These are phyloP conservation scores for Parauchenoglanis ngamensis DNA, from an alignment of 2,797 vertebrate species.

Conservation along the genomic window DNA sequence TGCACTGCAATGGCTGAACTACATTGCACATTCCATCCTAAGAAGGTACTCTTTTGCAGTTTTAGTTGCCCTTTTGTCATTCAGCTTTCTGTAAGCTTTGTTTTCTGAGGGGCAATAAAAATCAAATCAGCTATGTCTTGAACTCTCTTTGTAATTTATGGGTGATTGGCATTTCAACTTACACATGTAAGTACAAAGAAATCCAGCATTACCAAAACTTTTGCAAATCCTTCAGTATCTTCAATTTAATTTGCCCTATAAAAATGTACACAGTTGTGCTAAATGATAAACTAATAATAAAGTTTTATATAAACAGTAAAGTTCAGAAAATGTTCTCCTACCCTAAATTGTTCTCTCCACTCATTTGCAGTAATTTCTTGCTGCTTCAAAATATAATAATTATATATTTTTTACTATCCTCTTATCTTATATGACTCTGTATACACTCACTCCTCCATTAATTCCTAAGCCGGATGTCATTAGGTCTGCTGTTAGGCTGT, in stretches of 20 bases:
- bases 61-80: not conserved
- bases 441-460: not conserved
- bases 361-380: not conserved
- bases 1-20: not conserved
- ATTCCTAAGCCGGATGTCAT: not conserved
- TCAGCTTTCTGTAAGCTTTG: not conserved
- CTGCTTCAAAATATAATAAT: not conserved
- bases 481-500: conserved; percentile 13
- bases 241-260: not conserved
- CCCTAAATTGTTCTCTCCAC: not conserved
- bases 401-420: not conserved
- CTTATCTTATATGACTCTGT: not conserved
- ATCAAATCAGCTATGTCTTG: not conserved
- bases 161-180: not conserved
- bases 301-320: not conserved
- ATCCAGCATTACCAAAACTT: not conserved
- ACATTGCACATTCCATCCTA: not conserved
- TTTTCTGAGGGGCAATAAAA: not conserved
- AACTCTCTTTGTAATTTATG: not conserved
- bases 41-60: not conserved
- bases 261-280: not conserved
- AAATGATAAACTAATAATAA: not conserved
- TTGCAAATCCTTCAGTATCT: not conserved
- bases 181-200: not conserved
- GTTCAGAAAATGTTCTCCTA: not conserved